Evolutionary conservation across 2,888 invertebrate species (phyloP), one percentile per base, ranked within the genome.

Genomic region (Lypha dubia): DNA sequence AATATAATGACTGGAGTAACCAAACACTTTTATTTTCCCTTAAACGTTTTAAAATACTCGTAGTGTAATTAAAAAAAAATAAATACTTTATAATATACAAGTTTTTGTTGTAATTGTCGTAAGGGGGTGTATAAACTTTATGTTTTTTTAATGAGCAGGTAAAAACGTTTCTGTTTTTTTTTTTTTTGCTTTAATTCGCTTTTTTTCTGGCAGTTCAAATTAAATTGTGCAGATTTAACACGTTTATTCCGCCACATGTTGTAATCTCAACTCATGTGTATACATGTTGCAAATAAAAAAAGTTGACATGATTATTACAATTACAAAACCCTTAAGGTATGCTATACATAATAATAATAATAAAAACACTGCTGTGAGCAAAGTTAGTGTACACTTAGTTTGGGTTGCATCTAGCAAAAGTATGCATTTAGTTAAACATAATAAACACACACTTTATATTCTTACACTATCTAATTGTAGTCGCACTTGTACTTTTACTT

Each of bases 251-350:
- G 70, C 77, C 73, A 79, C 81, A 79, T 68, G 73, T 62, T 63
- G 46, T 44, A 80, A 67, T 58, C 53, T 80, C 84, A 73, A 71
- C 56, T 73, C 79, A 79, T 71, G 79, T 77, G 81, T 81, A 41
- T 62, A 11, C 38, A 73, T 81, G 84, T 84, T 68, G 70, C 77
- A 84, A 84, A 84, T 84, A 81, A 81, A 84, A 73, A 81, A 74
- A 77, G 81, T 74, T 84, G 77, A 84, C 84, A 81, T 74, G 74
- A 81, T 84, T 84, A 81, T 77, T 81, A 81, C 81, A 81, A 81
- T 84, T 81, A 71, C 77, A 74, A 81, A 38, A 70, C 81, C 84
- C 81, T 84, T 75, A 84, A 84, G 84, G 84, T 84, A 84, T 84
- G 77, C 84, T 81, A 74, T 49, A 73, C 77, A 68, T 58, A 62